Evolutionary conservation across 2,797 vertebrate genomes (phyloP), one percentile per base, ranked within the genome.

Genomic region (Alauda arvensis): DNA sequence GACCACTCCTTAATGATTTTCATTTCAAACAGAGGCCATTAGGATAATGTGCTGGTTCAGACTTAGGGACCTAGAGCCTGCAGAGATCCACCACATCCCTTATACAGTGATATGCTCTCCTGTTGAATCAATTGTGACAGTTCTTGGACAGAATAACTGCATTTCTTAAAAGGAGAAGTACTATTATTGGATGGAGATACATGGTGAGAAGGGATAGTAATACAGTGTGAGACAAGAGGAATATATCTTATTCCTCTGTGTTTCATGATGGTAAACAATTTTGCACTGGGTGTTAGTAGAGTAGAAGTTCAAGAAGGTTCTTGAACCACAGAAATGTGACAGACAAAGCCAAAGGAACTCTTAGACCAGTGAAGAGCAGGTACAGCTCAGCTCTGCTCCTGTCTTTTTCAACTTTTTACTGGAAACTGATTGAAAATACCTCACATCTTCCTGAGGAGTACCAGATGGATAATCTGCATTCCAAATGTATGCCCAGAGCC

Each of bases 271-370:
- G 37, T 37, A 37, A 37, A 37, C 37, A 37, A 37, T 37, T 37
- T 37, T 37, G 37, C 37, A 37, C 37, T 37, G 37, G 37, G 37
- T 37, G 37, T 37, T 37, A 37, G 37, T 37, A 37, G 37, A 37
- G 37, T 37, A 37, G 37, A 37, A 37, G 37, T 37, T 37, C 37
- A 37, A 37, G 43, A 57, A 46, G 53, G 23, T 18, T 55, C 25
- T 76, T 1, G 0, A 83, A 77, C 46, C 2, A 6, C 16, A 6
- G 12, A 90, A 43, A 4, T 5, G 5, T n/a, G 34, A 26, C 52
- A 84, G 62, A 12, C 40, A 83, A 77, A 90, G 57, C 31, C 13
- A 13, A 11, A 83, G 15, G 24, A 92, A 46, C 21, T 49, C 33
- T 55, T 21, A 62, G 45, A 75, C 46, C 0, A 0, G 21, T 76